Evolutionary conservation across 2,797 vertebrate species (phyloP).

Genomic region (Natrix natrix): DNA sequence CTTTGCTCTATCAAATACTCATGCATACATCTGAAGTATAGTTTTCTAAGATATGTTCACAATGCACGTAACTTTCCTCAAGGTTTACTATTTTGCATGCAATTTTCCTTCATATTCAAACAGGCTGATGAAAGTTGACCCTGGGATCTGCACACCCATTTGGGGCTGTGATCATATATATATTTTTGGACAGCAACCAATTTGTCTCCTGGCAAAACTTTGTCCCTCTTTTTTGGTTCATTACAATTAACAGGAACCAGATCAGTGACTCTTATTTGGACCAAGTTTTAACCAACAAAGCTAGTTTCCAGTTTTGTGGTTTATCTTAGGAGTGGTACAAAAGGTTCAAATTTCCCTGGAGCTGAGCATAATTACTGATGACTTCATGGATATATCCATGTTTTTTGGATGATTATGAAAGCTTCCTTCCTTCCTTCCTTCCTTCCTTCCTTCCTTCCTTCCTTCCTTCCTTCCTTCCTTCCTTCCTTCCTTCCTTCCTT

Average conservation of each 20-base stretch:
- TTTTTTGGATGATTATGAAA: background rate
- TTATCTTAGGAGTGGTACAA: background rate
- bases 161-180: background rate
- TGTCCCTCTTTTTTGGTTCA: background rate
- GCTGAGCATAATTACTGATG: background rate
- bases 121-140: background rate
- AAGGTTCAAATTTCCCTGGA: background rate
- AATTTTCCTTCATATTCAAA: background rate
- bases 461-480: no score
- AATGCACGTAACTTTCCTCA: background rate
- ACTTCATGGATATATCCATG: background rate
- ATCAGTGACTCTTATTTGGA: background rate
- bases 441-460: background rate
- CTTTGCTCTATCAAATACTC: background rate
- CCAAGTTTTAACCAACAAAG: background rate
- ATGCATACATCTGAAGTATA: background rate
- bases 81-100: background rate
- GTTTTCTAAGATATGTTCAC: background rate
- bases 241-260: background rate
- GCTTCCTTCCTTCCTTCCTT: no score
- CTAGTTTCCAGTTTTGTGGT: background rate
- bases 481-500: no score
- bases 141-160: background rate
- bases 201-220: background rate
- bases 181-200: background rate